A percentile compares a stretch with the other conserved stretches of the same genome.
These are phyloP conservation scores for Cephus spinipes DNA, from an alignment of 2,888 invertebrate genomes.

Conservation along the genomic window DNA sequence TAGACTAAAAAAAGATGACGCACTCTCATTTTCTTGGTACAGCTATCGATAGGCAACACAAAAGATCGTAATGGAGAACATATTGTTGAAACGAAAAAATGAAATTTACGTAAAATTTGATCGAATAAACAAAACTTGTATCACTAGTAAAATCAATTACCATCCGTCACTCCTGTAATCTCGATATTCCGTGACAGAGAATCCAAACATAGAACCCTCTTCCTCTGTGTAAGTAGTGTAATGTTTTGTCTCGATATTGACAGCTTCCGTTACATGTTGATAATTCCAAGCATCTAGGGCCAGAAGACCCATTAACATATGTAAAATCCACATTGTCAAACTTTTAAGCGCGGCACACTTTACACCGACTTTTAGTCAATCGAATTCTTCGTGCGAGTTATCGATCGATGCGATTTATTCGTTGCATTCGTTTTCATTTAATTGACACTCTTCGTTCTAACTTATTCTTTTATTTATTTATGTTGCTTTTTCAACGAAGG, in stretches of 20 bases:
- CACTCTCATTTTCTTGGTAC: neutral
- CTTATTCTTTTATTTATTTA: neutral
- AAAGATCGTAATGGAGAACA: neutral
- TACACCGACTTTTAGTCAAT: neutral
- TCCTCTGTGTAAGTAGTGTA: conserved; percentile 54
- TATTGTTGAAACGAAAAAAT: neutral
- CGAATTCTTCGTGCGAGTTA: neutral
- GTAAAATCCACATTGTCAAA: conserved; percentile 36
- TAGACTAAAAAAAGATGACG: neutral
- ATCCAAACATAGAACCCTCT: conserved; percentile 59
- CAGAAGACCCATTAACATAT: conserved; percentile 31
- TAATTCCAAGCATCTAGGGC: conserved; percentile 31
- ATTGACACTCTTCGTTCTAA: neutral
- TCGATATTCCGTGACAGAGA: conserved; percentile 55
- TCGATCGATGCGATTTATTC: neutral
- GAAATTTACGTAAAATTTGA: neutral
- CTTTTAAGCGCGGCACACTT: neutral
- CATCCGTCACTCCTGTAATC: neutral
- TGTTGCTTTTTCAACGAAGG: neutral
- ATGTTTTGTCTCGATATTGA: conserved; percentile 60
- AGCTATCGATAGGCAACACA: neutral
- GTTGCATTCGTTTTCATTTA: neutral
- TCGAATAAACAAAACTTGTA: neutral
- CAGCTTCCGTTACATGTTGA: conserved; percentile 39
- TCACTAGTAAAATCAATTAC: neutral